phyloP scores from a whole-genome alignment of 2,888 invertebrate genomes.

The Erebia epiphron region DNA sequence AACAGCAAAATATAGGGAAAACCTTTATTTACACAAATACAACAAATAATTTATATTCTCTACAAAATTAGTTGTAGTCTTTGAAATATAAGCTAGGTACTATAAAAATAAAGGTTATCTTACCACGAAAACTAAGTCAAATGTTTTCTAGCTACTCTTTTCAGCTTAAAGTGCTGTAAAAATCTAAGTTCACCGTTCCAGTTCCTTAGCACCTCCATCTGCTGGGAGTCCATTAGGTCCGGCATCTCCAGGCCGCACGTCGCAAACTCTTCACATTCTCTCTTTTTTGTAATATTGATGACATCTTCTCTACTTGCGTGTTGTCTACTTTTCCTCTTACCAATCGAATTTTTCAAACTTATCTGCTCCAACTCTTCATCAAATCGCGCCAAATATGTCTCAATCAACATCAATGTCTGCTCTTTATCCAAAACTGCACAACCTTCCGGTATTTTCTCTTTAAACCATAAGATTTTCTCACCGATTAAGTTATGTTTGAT shows the following conservation, averaged over 20 bases:
- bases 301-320: slow-evolving; percentile 91
- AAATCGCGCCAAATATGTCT: slow-evolving; percentile 82
- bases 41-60: background rate
- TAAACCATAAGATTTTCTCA: slow-evolving; percentile 92
- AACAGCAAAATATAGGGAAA: background rate
- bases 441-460: slow-evolving; percentile 84
- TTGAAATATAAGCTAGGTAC: too few species aligned
- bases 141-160: slow-evolving; percentile 78
- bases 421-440: slow-evolving; percentile 81
- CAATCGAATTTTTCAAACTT: slow-evolving; percentile 89
- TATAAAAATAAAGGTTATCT: background rate
- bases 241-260: slow-evolving; percentile 92
- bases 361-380: slow-evolving; percentile 92
- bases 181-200: slow-evolving; percentile 88
- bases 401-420: slow-evolving; percentile 83
- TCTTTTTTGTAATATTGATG: slow-evolving; percentile 88
- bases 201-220: slow-evolving; percentile 82
- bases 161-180: slow-evolving; percentile 86
- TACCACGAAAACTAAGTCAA: slow-evolving; percentile 19
- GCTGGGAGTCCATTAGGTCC: slow-evolving; percentile 84
- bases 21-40: background rate
- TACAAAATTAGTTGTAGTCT: background rate
- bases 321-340: slow-evolving; percentile 88
- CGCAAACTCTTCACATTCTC: slow-evolving; percentile 88
- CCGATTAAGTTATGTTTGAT: slow-evolving; percentile 89